phyloP scores from a whole-genome alignment of 2,113 vertebrate species.

The Halcyon malimbica region DNA sequence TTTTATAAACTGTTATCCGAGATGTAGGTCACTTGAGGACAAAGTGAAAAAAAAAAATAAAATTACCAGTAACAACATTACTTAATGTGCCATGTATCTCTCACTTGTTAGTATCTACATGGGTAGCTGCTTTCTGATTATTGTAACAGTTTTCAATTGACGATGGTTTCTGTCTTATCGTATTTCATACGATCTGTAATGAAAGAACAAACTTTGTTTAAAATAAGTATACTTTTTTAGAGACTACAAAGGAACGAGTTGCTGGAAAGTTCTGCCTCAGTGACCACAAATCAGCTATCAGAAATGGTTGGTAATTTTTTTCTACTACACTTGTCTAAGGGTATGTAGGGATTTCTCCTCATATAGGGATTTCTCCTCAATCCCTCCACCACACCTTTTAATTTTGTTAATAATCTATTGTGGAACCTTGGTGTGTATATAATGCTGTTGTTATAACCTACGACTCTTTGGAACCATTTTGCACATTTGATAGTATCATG shows the following conservation, averaged over 20 bases:
- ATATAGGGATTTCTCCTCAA: no score
- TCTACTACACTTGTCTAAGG: neutral
- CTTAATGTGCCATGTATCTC: neutral
- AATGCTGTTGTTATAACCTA: neutral
- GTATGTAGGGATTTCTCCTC: neutral
- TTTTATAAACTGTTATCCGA: neutral
- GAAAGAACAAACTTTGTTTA: neutral
- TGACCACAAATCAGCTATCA: neutral
- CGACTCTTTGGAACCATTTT: neutral
- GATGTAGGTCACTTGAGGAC: neutral
- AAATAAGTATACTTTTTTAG: accelerated
- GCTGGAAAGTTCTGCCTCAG: neutral
- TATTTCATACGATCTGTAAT: neutral
- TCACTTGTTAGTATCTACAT: neutral
- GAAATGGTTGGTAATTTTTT: neutral
- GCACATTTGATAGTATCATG: neutral
- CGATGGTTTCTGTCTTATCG: neutral
- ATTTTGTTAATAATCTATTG: neutral
- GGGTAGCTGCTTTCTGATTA: neutral
- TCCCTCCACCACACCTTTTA: accelerated
- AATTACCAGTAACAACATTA: neutral
- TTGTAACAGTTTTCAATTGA: neutral
- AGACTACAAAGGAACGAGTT: neutral
- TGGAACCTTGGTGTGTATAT: neutral
- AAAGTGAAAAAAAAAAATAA: neutral